Percentiles rank a stretch among this genome's conserved stretches.
Conservation (phyloP, 2,888 invertebrate species). For the Nomada hirtipes region DNA sequence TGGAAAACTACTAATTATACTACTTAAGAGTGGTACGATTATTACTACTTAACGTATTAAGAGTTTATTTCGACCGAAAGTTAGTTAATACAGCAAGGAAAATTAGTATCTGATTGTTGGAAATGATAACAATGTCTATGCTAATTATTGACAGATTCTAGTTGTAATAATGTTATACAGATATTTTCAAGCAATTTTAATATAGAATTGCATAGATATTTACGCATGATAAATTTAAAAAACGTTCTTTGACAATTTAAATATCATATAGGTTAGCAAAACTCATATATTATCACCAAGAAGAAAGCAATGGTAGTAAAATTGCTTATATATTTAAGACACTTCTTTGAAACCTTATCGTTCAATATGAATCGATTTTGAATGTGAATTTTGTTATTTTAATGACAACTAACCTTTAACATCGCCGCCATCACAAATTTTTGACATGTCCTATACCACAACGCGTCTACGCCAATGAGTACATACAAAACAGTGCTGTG, state of each 20-base stretch:
- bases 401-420: conserved; percentile 82
- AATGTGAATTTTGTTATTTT: conserved; percentile 61
- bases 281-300: not conserved
- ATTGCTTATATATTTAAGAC: conserved; percentile 4
- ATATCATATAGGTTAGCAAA: conserved; percentile 47
- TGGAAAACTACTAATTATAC: not conserved
- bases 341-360: conserved; percentile 4
- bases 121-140: not conserved
- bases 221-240: conserved; percentile 18
- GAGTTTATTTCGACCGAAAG: not conserved
- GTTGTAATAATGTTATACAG: not conserved
- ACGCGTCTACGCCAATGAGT: conserved; percentile 55
- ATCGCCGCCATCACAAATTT: conserved; percentile 82
- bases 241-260: conserved; percentile 45
- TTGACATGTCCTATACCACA: conserved; percentile 78
- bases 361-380: conserved; percentile 43
- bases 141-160: not conserved
- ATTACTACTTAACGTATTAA: not conserved
- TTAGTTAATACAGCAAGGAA: not conserved
- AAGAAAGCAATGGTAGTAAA: conserved; percentile 1
- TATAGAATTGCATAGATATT: conserved; percentile 6
- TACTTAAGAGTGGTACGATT: not conserved
- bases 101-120: conserved; percentile 14
- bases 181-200: conserved; percentile 12
- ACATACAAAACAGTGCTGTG: conserved; percentile 25